Conservation (phyloP, 2,888 invertebrate species). For the Lissonota sp. region DNA sequence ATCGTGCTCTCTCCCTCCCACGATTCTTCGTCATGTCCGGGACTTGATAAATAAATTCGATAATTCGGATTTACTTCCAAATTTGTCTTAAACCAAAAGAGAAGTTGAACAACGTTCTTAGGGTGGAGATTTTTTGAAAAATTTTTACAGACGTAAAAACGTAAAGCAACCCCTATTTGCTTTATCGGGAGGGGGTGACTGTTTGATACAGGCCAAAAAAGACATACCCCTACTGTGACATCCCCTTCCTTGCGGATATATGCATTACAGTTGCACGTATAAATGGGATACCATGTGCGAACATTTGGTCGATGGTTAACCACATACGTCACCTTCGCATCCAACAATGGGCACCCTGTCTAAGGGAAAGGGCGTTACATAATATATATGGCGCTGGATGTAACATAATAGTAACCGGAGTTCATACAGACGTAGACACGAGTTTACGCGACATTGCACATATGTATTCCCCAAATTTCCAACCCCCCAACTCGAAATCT, state of each 20-base stretch:
- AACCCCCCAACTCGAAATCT: conserved; percentile 48
- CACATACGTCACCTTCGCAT: conserved; percentile 73
- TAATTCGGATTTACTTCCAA: too few relatives aligned
- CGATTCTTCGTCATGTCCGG: too few relatives aligned
- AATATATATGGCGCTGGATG: conserved; percentile 66
- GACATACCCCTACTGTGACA: conserved; percentile 2
- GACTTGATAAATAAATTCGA: too few relatives aligned
- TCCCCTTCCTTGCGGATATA: neutral
- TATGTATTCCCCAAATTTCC: conserved; percentile 27
- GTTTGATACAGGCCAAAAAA: conserved; percentile 16
- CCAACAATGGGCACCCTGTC: conserved; percentile 67
- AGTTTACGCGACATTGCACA: conserved; percentile 16
- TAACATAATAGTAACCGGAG: conserved; percentile 72
- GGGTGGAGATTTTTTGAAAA: neutral
- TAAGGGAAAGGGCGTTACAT: conserved; percentile 71
- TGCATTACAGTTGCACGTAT: neutral
- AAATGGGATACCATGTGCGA: conserved; percentile 69
- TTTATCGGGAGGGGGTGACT: conserved; percentile 29
- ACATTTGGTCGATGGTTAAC: conserved; percentile 78
- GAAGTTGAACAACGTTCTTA: neutral
- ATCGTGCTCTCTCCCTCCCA: too few relatives aligned
- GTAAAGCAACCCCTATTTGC: neutral
- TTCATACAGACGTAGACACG: conserved; percentile 17
- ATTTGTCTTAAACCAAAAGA: neutral
- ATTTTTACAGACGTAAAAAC: neutral